These are phyloP conservation scores for Thecophora atra DNA, from an alignment of 2,888 invertebrate genomes.

Conservation along the genomic window DNA sequence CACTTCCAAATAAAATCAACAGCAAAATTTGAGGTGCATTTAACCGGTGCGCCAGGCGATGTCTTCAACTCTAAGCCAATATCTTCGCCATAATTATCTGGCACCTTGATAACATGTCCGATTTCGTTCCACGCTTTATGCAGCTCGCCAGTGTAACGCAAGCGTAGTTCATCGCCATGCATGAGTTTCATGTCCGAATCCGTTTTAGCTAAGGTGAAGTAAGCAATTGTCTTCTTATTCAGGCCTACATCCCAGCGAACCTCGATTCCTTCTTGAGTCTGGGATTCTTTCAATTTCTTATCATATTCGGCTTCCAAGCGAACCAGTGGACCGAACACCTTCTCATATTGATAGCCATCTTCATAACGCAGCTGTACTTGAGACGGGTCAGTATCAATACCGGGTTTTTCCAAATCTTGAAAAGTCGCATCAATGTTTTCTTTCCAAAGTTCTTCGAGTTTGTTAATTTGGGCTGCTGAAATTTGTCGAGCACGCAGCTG, in stretches of 20 bases:
- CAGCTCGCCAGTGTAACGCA: slow-evolving; percentile 91
- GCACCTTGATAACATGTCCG: slow-evolving; percentile 96
- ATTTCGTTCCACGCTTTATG: slow-evolving; percentile 97
- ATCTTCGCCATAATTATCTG: slow-evolving; percentile 97
- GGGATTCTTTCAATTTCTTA: slow-evolving; percentile 95
- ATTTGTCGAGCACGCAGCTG: slow-evolving; percentile 96
- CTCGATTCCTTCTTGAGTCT: slow-evolving; percentile 97
- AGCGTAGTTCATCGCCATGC: slow-evolving; percentile 96
- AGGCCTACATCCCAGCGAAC: slow-evolving; percentile 99
- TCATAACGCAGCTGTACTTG: slow-evolving; percentile 84
- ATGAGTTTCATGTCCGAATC: slow-evolving; percentile 99
- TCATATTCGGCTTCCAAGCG: slow-evolving; percentile 99
- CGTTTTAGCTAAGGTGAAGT: slow-evolving; percentile 96
- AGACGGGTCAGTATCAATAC: slow-evolving; percentile 97
- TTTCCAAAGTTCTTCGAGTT: slow-evolving; percentile 98
- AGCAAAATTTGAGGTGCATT: slow-evolving; percentile 94
- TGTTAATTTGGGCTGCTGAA: slow-evolving; percentile 96
- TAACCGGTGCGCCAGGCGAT: slow-evolving; percentile 90
- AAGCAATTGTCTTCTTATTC: slow-evolving; percentile 97
- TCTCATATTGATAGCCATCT: slow-evolving; percentile 99
- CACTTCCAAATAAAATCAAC: slow-evolving; percentile 99
- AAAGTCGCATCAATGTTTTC: slow-evolving; percentile 98
- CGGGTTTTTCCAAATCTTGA: slow-evolving; percentile 97
- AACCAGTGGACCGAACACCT: slow-evolving; percentile 96
- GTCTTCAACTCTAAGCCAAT: slow-evolving; percentile 96